Evolutionary conservation across 2,113 vertebrate genomes (phyloP).

Genomic region (Serinus canaria): DNA sequence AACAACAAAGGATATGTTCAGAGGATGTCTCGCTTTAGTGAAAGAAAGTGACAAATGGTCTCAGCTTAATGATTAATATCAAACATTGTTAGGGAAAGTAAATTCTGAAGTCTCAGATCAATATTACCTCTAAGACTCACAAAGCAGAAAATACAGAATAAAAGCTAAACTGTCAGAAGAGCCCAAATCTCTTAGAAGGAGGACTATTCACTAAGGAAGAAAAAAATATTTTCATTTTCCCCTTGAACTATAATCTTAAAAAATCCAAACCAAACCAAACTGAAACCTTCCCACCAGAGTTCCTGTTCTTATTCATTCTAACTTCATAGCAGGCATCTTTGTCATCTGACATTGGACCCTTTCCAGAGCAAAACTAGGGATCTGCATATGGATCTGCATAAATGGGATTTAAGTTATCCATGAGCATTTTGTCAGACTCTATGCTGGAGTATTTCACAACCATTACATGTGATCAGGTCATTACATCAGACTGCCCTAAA

Average conservation of each 20-base stretch:
- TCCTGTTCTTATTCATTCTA: not conserved
- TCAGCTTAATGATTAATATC: slow-evolving; percentile 9
- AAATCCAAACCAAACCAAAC: not conserved
- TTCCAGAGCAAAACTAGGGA: not conserved
- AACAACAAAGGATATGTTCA: not conserved
- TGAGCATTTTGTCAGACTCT: not conserved
- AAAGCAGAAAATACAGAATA: not conserved
- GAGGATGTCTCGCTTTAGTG: not conserved
- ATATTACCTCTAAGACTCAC: not conserved
- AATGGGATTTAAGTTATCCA: not conserved
- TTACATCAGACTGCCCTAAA: not conserved
- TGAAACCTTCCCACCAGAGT: not conserved
- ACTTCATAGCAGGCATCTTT: not conserved
- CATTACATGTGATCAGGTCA: not conserved
- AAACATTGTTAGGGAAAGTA: not conserved
- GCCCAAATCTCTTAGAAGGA: not conserved
- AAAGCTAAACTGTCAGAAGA: not conserved
- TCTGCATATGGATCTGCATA: not conserved
- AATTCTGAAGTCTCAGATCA: not conserved
- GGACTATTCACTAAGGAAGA: not conserved
- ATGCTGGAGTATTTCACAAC: not conserved
- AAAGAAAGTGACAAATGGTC: slow-evolving; percentile 6
- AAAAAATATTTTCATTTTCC: not conserved
- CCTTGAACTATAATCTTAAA: not conserved
- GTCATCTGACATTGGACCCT: not conserved